Evolutionary conservation across 2,113 vertebrate genomes (phyloP).

Genomic region (Craseonycteris thonglongyai): DNA sequence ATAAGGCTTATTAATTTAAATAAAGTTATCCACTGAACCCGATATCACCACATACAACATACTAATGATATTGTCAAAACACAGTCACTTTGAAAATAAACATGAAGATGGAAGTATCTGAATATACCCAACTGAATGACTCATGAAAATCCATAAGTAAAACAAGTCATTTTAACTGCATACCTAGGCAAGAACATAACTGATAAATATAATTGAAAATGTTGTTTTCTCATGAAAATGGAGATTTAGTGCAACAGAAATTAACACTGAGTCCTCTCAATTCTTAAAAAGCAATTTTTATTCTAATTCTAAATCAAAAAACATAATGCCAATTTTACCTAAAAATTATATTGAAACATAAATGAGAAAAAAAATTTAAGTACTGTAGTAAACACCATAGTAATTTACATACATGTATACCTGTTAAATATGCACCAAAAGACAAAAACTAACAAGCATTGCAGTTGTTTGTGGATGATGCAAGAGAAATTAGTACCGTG

Average conservation of each 20-base stretch:
- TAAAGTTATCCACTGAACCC: not conserved
- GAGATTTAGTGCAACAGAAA: not conserved
- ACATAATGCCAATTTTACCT: not conserved
- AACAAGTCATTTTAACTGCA: not conserved
- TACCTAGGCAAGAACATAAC: not conserved
- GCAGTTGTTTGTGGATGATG: not conserved
- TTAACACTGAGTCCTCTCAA: not conserved
- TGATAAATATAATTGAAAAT: not conserved
- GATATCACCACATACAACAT: not conserved
- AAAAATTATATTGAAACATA: not conserved
- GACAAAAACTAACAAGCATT: not conserved
- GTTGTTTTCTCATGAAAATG: not conserved
- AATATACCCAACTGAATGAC: not conserved
- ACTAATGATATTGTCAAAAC: not conserved
- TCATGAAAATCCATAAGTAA: not conserved
- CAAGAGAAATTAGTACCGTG: not conserved
- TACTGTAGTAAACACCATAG: not conserved
- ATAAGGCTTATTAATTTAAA: not conserved
- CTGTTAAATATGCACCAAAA: not conserved
- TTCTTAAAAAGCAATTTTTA: not conserved
- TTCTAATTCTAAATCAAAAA: not conserved
- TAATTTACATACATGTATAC: not conserved
- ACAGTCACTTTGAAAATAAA: not conserved
- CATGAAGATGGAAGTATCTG: not conserved
- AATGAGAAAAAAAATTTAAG: not conserved